Percentiles rank a stretch among this genome's conserved stretches.
Conservation (phyloP, 2,113 vertebrate genomes). For the Corydoras sp. region DNA sequence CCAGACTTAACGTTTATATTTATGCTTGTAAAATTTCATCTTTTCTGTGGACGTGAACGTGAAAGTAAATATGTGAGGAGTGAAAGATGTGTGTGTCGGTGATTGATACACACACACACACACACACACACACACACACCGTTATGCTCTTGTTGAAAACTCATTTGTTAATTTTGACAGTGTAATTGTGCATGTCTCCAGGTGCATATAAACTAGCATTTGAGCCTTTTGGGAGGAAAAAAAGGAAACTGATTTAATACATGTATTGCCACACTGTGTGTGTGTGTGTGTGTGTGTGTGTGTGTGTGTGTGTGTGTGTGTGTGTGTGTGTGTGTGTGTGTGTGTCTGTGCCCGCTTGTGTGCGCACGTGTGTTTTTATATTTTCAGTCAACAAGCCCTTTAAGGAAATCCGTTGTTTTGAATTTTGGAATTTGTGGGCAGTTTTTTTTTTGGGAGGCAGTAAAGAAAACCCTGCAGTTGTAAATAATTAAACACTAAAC, state of each 20-base stretch:
- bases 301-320: conserved; percentile 48
- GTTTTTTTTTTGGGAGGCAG: background rate
- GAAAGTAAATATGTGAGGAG: conserved; percentile 98
- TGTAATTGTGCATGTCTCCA: conserved; percentile 86
- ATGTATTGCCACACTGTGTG: conserved; percentile 46
- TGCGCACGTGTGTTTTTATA: conserved; percentile 50
- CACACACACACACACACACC: conserved; percentile 76
- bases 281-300: background rate
- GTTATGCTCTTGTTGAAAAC: conserved; percentile 96
- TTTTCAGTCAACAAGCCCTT: conserved; percentile 49
- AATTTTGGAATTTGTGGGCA: background rate
- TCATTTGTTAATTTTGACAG: conserved; percentile 99
- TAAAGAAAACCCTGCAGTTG: no score
- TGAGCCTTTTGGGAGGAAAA: conserved; percentile 48
- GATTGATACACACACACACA: conserved; percentile 63
- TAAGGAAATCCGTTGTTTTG: conserved; percentile 28
- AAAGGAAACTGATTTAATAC: conserved; percentile 46
- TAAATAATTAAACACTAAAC: background rate
- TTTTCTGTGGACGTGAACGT: conserved; percentile 61
- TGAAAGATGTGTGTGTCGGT: conserved; percentile 81
- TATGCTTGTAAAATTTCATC: conserved; percentile 75
- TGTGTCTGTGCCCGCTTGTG: conserved; percentile 3
- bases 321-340: conserved; percentile 6
- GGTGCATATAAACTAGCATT: conserved; percentile 62
- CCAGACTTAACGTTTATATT: conserved; percentile 65